Conservation (phyloP, 2,113 vertebrate genomes). For the pig (Sus scrofa) region T2T-Sscrofa CM000814.6:143653001-143653500, state of each 20-base stretch:
- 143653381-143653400: neutral
- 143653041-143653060: too few species aligned
- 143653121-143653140: too few species aligned
- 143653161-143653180: neutral
- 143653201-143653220: fast-evolving
- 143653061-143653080: too few species aligned
- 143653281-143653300: neutral
- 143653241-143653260: neutral
- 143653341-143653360: neutral
- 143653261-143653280: neutral
- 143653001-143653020: too few species aligned
- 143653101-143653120: neutral
- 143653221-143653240: neutral
- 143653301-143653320: neutral
- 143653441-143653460: too few species aligned
- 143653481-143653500: neutral
- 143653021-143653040: too few species aligned
- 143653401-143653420: fast-evolving
- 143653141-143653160: neutral
- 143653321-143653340: neutral
- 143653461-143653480: neutral
- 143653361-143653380: too few species aligned
- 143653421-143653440: too few species aligned
- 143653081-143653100: too few species aligned
- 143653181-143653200: neutral